Evolutionary conservation across 2,113 vertebrate species (phyloP).

Genomic region (Misgurnus anguillicaudatus): DNA sequence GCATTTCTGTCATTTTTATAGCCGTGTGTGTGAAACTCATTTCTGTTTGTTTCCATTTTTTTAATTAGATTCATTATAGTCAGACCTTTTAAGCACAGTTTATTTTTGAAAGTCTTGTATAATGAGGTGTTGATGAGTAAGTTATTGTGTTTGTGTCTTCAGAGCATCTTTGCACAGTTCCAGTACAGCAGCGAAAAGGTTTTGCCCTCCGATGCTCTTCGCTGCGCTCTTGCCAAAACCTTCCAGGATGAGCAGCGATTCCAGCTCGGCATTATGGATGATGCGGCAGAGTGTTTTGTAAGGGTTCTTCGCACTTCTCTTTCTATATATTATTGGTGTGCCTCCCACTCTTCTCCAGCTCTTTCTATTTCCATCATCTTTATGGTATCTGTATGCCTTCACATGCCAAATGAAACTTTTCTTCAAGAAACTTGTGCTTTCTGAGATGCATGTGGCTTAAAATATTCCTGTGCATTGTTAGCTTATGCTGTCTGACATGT

Average conservation of each 20-base stretch:
- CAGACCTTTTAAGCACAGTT: background rate
- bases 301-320: conserved; percentile 61
- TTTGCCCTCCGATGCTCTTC: conserved; percentile 85
- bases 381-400: background rate
- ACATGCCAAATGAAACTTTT: conserved; percentile 8
- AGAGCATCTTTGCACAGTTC: conserved; percentile 90
- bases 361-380: background rate
- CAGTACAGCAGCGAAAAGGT: conserved; percentile 89
- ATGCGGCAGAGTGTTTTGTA: conserved; percentile 90
- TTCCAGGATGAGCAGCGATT: conserved; percentile 91
- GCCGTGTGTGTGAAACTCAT: no score
- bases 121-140: background rate
- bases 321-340: background rate
- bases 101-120: background rate
- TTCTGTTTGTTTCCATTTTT: no score
- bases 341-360: conserved; percentile 9
- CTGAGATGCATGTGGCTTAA: no score
- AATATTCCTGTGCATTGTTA: conserved; percentile 8
- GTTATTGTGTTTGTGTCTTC: conserved; percentile 27
- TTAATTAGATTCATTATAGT: no score
- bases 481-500: conserved; percentile 29
- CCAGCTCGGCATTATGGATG: conserved; percentile 90
- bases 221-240: conserved; percentile 86
- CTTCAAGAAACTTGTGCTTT: no score
- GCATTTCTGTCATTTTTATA: no score